Evolutionary conservation across 2,888 invertebrate genomes (phyloP).

Genomic region (Netelia virgata): DNA sequence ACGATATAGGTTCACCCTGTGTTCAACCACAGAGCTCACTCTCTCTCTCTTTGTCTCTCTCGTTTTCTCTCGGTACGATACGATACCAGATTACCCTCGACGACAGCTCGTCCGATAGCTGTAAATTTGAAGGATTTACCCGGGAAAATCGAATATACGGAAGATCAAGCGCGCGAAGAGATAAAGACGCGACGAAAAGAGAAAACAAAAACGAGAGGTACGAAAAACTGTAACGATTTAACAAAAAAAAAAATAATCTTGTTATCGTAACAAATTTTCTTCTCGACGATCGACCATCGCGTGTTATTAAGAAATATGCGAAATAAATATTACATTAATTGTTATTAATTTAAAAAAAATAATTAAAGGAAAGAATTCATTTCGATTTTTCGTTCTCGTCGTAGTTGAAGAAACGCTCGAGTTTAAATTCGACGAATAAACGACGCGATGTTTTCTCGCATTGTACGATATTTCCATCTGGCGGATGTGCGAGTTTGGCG

Average conservation of each 20-base stretch:
- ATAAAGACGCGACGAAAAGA: not conserved
- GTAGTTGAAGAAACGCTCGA: not conserved
- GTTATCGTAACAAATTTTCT: too few species aligned
- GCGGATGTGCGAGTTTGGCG: constrained; percentile 2
- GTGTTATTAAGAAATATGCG: too few species aligned
- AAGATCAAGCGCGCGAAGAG: constrained; percentile 21
- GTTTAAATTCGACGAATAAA: constrained; percentile 52
- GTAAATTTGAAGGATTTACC: constrained; percentile 74
- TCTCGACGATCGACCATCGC: too few species aligned
- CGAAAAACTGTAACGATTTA: too few species aligned
- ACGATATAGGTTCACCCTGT: constrained; percentile 47
- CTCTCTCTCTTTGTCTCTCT: constrained; percentile 21
- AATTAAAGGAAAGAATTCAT: too few species aligned
- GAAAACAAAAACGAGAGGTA: not conserved
- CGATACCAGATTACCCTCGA: constrained; percentile 63
- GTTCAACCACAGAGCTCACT: constrained; percentile 21
- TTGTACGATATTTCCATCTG: constrained; percentile 40
- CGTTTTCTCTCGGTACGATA: constrained; percentile 63
- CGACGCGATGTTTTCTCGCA: constrained; percentile 46
- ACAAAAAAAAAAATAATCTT: too few species aligned
- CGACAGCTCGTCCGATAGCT: constrained; percentile 71
- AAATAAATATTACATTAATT: too few species aligned
- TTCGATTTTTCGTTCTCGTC: not conserved
- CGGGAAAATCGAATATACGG: constrained; percentile 55
- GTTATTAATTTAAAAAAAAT: too few species aligned